phyloP scores from a whole-genome alignment of 2,888 invertebrate genomes.

The Hemicrepidius hirtus region DNA sequence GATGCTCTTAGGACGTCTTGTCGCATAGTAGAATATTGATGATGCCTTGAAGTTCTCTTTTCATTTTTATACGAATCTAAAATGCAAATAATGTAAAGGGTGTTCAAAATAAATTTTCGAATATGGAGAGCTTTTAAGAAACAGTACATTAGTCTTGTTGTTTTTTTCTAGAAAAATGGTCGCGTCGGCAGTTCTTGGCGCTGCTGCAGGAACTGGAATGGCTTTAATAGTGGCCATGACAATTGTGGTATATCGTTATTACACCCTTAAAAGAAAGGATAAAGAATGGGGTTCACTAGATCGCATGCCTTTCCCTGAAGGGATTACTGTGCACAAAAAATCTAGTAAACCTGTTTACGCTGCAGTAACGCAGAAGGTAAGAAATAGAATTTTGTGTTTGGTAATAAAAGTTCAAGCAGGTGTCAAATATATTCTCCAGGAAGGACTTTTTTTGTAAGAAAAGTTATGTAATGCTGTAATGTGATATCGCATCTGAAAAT shows the following conservation, averaged over 20 bases:
- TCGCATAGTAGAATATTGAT: constrained; percentile 14
- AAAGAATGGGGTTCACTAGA: constrained; percentile 76
- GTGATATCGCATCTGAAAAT: too few species aligned
- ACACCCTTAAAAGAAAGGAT: constrained; percentile 75
- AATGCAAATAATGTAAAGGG: background rate
- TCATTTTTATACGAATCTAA: background rate
- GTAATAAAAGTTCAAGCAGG: too few species aligned
- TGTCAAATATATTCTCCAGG: too few species aligned
- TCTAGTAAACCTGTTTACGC: constrained; percentile 61
- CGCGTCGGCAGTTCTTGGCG: constrained; percentile 80
- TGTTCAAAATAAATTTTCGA: too few species aligned
- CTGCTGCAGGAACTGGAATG: constrained; percentile 80
- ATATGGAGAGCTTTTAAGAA: too few species aligned
- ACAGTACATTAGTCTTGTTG: background rate
- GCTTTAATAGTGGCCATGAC: constrained; percentile 80
- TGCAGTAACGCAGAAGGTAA: constrained; percentile 65
- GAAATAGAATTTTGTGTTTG: background rate
- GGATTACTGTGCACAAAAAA: constrained; percentile 43
- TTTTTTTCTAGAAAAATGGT: constrained; percentile 71
- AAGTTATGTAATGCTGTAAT: too few species aligned
- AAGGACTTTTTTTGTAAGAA: too few species aligned
- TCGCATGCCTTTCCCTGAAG: constrained; percentile 62
- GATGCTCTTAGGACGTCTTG: background rate
- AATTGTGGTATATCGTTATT: constrained; percentile 80
- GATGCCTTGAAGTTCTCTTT: background rate